phyloP scores from a whole-genome alignment of 2,113 vertebrate genomes.

The Siniperca knerii region DNA sequence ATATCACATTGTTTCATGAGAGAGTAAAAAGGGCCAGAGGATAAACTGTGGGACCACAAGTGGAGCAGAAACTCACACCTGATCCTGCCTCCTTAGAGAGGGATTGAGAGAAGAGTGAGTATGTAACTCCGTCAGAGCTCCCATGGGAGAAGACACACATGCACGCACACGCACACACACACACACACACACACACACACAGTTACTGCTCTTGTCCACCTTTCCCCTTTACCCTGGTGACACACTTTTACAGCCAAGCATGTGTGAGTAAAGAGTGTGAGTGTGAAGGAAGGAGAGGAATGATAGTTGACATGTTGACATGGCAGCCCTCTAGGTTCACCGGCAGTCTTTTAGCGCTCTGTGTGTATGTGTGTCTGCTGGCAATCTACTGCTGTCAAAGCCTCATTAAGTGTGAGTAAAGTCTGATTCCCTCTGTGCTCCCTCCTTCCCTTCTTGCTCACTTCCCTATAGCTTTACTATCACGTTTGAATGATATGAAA shows the following conservation, averaged over 20 bases:
- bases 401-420: constrained; percentile 34
- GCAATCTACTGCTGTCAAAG: constrained; percentile 49
- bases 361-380: not conserved
- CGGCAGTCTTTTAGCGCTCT: constrained; percentile 19
- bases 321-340: constrained; percentile 57
- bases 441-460: not conserved
- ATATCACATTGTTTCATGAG: constrained; percentile 44
- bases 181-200: constrained; percentile 28
- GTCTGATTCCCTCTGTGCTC: constrained; percentile 1
- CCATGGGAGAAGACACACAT: constrained; percentile 27
- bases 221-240: constrained; percentile 59
- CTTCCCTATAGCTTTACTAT: not conserved
- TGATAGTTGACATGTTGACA: constrained; percentile 63
- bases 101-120: not conserved
- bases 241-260: constrained; percentile 62
- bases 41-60: constrained; percentile 61
- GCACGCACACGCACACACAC: not conserved
- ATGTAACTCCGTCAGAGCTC: constrained; percentile 52
- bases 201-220: not conserved
- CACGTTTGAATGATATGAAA: not conserved
- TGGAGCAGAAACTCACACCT: constrained; percentile 68
- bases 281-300: not conserved
- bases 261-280: constrained; percentile 7
- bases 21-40: constrained; percentile 39
- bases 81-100: constrained; percentile 42